A percentile compares a stretch with the other conserved stretches of the same genome.
Conservation (phyloP, 2,797 vertebrate species). For the Garrulus glandarius region DNA sequence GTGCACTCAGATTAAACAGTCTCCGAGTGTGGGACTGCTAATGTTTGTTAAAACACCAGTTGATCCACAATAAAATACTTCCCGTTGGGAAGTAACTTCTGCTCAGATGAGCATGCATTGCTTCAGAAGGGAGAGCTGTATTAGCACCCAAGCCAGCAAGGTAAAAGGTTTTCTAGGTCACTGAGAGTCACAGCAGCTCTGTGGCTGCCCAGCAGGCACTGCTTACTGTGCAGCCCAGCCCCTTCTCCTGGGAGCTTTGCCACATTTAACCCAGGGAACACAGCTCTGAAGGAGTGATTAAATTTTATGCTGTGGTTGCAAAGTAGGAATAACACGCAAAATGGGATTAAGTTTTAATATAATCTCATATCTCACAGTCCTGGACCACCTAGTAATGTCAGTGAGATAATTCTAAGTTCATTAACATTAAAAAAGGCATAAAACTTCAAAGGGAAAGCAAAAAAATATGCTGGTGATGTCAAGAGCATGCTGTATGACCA, state of each 20-base stretch:
- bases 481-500: background rate
- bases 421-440: background rate
- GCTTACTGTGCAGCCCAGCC: background rate
- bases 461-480: background rate
- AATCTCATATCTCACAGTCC: background rate
- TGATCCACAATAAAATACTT: background rate
- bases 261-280: background rate
- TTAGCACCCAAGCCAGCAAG: background rate
- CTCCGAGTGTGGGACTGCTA: background rate
- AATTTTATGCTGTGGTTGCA: constrained; percentile 21
- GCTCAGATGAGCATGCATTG: background rate
- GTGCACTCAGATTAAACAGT: background rate
- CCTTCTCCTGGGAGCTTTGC: background rate
- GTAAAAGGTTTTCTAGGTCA: background rate
- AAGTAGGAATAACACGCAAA: constrained; percentile 19
- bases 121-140: background rate
- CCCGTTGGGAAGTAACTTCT: background rate
- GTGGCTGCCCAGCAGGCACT: background rate
- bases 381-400: constrained; percentile 24
- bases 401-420: background rate
- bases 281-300: background rate
- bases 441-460: constrained; percentile 31
- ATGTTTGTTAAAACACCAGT: background rate
- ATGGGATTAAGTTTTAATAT: constrained; percentile 19
- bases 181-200: background rate